Base-by-base conservation (phyloP, 1,140 invertebrate species). In the Brachionus asplanchnoidis region DNA sequence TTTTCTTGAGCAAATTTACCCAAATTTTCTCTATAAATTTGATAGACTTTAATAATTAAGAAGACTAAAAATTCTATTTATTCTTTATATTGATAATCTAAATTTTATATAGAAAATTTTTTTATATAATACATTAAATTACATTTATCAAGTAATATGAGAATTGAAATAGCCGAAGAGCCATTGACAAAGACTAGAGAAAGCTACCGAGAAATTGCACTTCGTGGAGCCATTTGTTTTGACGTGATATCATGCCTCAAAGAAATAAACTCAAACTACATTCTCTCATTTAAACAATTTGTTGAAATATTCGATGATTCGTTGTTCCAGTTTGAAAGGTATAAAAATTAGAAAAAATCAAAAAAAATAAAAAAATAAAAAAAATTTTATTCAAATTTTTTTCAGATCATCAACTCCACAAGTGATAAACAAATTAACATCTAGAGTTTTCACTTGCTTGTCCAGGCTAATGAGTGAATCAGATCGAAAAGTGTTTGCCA, bases 261-360 rank as follows among this genome's bases (percentile, higher is more conserved):
- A 83, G 87, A 89, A 65, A 85, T 89, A 17, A 88, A 88, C 73
- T 87, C 87, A 17, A 66, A 89, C 3, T 90, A 90, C 84, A 87
- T 88, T 85, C 86, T 86, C 50, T 88, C 89, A 2, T 89, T 88
- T 83, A 86, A 85, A 56, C 86, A 88, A 85, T 89, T 88, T 85
- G 23, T 88, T 20, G 86, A 86, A 44, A 53, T 89, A 11, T 90
- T 87, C 84, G 86, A 89, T 85, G 84, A 87, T 28, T 87, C 88
- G 42, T 87, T 89, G 17, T 86, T 85, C 78, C 89, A 89, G 79
- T 90, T 88, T 68, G 89, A 90, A 82, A 88, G 88, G 88, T 89
- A 86, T n/a, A n/a, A n/a, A n/a, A n/a, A n/a, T n/a, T n/a, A n/a
- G 84, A 26, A 8, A 5, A n/a, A 3, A 36, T 12, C n/a, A n/a